Evolutionary conservation across 2,113 vertebrate genomes (phyloP).

Genomic region (Lycaon pictus): DNA sequence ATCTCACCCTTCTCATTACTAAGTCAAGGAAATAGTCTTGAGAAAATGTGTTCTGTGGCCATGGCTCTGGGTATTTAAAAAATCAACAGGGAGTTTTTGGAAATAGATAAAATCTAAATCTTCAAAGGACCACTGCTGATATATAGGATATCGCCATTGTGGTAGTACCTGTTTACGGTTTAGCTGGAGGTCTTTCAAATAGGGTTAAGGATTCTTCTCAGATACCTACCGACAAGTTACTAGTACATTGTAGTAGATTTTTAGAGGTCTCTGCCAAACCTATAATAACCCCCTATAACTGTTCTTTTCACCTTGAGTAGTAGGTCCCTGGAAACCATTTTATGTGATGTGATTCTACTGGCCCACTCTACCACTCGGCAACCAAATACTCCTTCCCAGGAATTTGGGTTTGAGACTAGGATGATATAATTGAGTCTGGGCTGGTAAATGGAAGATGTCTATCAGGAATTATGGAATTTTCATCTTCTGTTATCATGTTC

Average conservation of each 20-base stretch:
- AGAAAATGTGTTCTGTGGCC: neutral
- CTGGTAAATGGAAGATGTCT: neutral
- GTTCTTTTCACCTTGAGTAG: neutral
- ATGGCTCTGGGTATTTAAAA: neutral
- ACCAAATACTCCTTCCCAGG: neutral
- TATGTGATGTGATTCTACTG: neutral
- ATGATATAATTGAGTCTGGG: neutral
- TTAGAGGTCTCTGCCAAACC: neutral
- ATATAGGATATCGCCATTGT: neutral
- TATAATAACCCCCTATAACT: neutral
- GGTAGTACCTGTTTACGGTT: neutral
- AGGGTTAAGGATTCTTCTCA: neutral
- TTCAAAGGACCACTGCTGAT: neutral
- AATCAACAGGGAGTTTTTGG: neutral
- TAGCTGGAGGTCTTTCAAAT: neutral
- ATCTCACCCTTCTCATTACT: neutral
- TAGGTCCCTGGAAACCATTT: neutral
- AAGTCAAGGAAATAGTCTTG: slow-evolving; percentile 28
- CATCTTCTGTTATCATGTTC: neutral
- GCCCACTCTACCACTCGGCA: neutral
- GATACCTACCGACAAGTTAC: neutral
- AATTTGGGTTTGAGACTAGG: neutral
- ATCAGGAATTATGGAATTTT: neutral
- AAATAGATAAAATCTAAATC: neutral
- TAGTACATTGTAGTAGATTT: neutral